These are phyloP conservation scores for Tinea pellionella DNA, from an alignment of 2,888 invertebrate species.

Conservation along the genomic window DNA sequence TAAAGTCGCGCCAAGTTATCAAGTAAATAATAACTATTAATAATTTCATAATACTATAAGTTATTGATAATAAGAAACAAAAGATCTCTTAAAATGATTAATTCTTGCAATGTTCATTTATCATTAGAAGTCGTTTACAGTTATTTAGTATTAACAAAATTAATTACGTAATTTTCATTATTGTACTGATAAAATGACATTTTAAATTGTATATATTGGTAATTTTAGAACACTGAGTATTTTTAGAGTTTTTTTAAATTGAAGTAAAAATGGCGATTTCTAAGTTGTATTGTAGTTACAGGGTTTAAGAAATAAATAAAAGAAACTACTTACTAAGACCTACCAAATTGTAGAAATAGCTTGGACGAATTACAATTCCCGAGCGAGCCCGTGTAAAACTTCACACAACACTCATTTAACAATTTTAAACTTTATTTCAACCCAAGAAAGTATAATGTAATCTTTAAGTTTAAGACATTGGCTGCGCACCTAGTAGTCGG, in stretches of 20 bases:
- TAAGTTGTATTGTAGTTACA: no score
- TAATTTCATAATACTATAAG: not conserved
- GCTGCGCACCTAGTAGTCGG: not conserved
- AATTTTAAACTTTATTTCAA: not conserved
- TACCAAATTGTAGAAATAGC: slow-evolving; percentile 2
- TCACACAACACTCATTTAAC: not conserved
- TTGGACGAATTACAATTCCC: slow-evolving; percentile 5
- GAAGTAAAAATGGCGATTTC: no score
- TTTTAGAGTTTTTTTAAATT: no score
- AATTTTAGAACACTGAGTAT: no score
- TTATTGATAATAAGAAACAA: not conserved
- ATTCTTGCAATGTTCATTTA: not conserved
- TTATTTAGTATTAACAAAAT: no score
- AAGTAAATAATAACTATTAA: no score
- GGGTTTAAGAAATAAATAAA: not conserved
- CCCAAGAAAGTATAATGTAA: not conserved
- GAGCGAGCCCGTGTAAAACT: not conserved
- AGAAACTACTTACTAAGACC: not conserved
- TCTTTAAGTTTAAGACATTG: not conserved
- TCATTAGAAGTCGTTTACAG: not conserved
- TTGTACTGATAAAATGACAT: no score
- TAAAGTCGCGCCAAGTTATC: no score
- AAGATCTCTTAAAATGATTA: not conserved
- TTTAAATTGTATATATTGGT: no score
- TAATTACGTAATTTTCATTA: no score